Base-by-base conservation (phyloP, 2,113 vertebrate species). In the Pseudopodoces humilis region DNA sequence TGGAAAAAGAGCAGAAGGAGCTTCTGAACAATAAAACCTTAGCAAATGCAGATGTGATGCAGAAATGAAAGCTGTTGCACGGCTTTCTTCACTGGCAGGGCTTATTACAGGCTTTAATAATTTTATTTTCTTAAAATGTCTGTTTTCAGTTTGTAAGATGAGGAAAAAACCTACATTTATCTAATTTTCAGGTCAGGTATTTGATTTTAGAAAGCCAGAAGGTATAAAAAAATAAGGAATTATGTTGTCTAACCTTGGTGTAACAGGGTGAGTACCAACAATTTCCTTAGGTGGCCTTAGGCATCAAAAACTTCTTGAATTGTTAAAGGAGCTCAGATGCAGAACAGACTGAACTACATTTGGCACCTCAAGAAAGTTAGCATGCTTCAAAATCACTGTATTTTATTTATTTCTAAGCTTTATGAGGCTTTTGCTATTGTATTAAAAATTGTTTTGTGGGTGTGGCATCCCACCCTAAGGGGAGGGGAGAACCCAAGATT, bases 111-210 rank as follows among this genome's bases (percentile, higher is more conserved):
- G 13, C 19, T 75, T 82, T 50, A 74, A 68, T 43, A 75, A 37
- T 5, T 46, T 55, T 27, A 43, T 60, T 80, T 53, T n/a, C 15
- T 20, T 21, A 33, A 79, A 47, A 52, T 30, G 9, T n/a, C 19
- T 72, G 3, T 68, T 91, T 85, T 70, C 15, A 39, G 39, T 74
- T 81, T 33, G 50, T 80, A 86, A 81, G 11, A 46, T 68, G 82
- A 78, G 30, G 31, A 7, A 2, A 3, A 72, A 58, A 70, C 37
- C 7, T 44, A 53, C 22, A 44, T 28, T 71, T 39, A 28, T 39
- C 52, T 91, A 69, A 60, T 95, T 95, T 94, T 80, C 65, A 92
- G 84, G 79, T 75, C 46, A 60, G 41, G 9, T 12, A 41, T 80
- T 67, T 63, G 80, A 75, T 52, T 89, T 89, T 74, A 72, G 6